Base-by-base conservation (phyloP, 1,140 invertebrate genomes). In the Euglossa dilemma region DNA sequence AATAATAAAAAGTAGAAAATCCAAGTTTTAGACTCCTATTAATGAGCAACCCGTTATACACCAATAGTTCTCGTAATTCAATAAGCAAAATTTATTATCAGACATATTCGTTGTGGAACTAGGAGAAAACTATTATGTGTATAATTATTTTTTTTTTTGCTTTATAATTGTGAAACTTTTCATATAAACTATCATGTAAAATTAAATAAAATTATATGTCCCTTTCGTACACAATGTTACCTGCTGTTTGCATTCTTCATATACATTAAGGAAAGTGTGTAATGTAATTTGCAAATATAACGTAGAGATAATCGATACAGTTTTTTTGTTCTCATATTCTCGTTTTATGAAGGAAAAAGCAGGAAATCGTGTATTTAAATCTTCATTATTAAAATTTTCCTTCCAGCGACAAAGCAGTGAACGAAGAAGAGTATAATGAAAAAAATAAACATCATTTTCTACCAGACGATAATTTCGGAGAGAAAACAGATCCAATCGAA, bases 331-430 rank as follows among this genome's bases (percentile, higher is more conserved):
- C n/a, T 12, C 23, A 23, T 43, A 4, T 8, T 43, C 18, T 9
- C 45, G 2, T 6, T 18, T 25, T 47, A 9, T 18, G 28, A 69
- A 45, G 8, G 9, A 20, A 20, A 11, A 47, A 47, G 18, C 11
- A 16, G 23, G 20, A 11, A 28, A 43, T 47, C 23, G 67, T 25
- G 45, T 45, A 47, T 20, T 54, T n/a, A n/a, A 18, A 25, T 11
- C 47, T 45, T 25, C 0, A 6, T 23, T 23, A 5, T 7, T 6
- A 0, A 57, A 28, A 64, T 71, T 59, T 56, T 36, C 63, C 36
- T 92, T 92, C 28, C 91, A 93, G 93, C 83, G 90, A 93, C n/a
- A 93, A 93, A 87, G 82, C 84, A 61, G 88, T 86, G 59, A 88
- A 90, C 36, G 92, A 92, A 25, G 90, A 92, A 23, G 85, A 92